Conservation (phyloP, 2,888 invertebrate genomes). For the Molorchus minor region DNA sequence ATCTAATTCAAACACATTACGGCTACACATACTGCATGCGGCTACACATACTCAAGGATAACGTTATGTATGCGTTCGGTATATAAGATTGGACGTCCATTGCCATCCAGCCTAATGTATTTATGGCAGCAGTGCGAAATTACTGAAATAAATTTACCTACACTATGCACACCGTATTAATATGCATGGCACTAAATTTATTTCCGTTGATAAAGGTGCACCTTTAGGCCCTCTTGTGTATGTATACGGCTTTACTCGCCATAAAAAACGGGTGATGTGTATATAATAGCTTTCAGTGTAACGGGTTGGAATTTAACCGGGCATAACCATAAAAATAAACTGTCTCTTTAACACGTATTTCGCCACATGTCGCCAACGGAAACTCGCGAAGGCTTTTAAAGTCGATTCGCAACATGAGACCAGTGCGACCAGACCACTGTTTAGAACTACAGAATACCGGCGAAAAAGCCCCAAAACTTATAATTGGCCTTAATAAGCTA, state of each 20-base stretch:
- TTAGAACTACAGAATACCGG: too few relatives aligned
- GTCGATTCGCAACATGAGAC: too few relatives aligned
- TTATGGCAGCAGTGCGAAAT: conserved; percentile 36
- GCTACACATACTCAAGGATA: conserved; percentile 23
- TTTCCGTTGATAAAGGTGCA: conserved; percentile 21
- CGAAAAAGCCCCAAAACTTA: too few relatives aligned
- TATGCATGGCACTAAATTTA: conserved; percentile 23
- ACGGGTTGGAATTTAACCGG: too few relatives aligned
- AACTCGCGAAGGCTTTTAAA: conserved; percentile 26
- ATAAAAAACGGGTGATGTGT: too few relatives aligned
- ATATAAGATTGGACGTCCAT: conserved; percentile 32
- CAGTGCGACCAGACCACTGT: too few relatives aligned
- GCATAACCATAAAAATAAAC: too few relatives aligned
- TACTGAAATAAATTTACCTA: conserved; percentile 38
- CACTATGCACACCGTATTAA: conserved; percentile 30
- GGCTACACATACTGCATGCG: conserved; percentile 20
- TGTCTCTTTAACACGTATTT: too few relatives aligned
- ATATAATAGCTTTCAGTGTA: too few relatives aligned
- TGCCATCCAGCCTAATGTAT: conserved; percentile 41
- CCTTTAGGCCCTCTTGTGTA: too few relatives aligned
- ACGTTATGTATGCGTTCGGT: conserved; percentile 25
- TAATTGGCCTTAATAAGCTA: too few relatives aligned
- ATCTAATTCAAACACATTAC: conserved; percentile 11
- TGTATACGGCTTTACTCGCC: too few relatives aligned
- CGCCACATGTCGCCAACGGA: conserved; percentile 29